Conservation (phyloP, 2,797 vertebrate species). For the Pseudopleuronectes americanus region DNA sequence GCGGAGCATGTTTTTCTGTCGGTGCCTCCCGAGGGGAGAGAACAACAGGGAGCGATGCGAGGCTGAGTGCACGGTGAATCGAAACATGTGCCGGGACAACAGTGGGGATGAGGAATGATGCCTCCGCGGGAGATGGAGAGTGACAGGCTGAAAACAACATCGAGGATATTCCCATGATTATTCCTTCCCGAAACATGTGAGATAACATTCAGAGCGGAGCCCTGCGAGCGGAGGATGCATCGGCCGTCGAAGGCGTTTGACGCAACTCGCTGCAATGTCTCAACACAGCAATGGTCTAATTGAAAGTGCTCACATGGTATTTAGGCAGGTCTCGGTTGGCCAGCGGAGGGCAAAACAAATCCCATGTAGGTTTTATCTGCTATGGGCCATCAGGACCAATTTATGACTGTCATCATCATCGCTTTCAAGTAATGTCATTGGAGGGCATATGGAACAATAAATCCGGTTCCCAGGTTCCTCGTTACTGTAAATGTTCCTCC, state of each 20-base stretch:
- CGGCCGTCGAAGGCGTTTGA: slow-evolving; percentile 26
- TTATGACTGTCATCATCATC: slow-evolving; percentile 72
- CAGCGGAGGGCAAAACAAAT: slow-evolving; percentile 54
- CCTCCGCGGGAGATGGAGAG: slow-evolving; percentile 56
- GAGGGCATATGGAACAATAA: slow-evolving; percentile 71
- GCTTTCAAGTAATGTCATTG: slow-evolving; percentile 71
- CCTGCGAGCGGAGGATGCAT: slow-evolving; percentile 18
- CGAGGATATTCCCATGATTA: slow-evolving; percentile 45
- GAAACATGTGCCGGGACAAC: slow-evolving; percentile 75
- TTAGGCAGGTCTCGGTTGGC: slow-evolving; percentile 35
- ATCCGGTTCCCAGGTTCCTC: slow-evolving; percentile 70
- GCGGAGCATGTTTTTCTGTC: slow-evolving; percentile 45
- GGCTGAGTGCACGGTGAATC: slow-evolving; percentile 70
- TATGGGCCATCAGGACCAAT: slow-evolving; percentile 62
- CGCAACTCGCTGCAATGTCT: slow-evolving; percentile 56
- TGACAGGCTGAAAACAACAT: slow-evolving; percentile 67
- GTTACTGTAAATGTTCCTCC: slow-evolving; percentile 75
- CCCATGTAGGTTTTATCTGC: slow-evolving; percentile 51
- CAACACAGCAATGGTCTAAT: slow-evolving; percentile 38
- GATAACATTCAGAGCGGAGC: slow-evolving; percentile 20
- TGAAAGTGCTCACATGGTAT: slow-evolving; percentile 58
- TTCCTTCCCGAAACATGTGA: slow-evolving; percentile 9
- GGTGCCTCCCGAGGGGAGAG: slow-evolving; percentile 47
- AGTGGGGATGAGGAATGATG: slow-evolving; percentile 69
- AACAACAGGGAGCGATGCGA: slow-evolving; percentile 54